Conservation (phyloP, 2,113 vertebrate genomes). For the Nothobranchius kuhntae region DNA sequence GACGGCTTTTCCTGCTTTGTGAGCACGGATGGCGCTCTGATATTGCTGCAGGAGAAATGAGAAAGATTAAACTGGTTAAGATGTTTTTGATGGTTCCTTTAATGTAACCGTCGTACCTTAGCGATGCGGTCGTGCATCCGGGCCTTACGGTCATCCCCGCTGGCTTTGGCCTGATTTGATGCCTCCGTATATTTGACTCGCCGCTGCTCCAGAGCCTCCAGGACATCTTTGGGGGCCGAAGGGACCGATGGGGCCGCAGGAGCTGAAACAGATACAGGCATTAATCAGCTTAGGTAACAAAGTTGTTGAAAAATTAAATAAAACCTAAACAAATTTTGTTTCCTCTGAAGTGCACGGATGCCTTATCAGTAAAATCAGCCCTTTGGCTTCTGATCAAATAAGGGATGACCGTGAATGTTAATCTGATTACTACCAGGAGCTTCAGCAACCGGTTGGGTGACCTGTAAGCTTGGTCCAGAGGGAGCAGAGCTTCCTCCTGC, state of each 20-base stretch:
- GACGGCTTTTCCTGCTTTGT: slow-evolving; percentile 87
- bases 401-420: neutral
- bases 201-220: slow-evolving; percentile 91
- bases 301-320: too few species aligned
- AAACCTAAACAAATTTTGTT: too few species aligned
- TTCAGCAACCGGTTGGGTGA: slow-evolving; percentile 23
- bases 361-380: too few species aligned
- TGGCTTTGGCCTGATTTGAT: slow-evolving; percentile 85
- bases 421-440: slow-evolving; percentile 51
- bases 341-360: too few species aligned
- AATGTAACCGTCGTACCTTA: slow-evolving; percentile 79
- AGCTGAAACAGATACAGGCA: neutral
- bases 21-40: slow-evolving; percentile 88
- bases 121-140: slow-evolving; percentile 95
- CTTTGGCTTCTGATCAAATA: too few species aligned
- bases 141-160: slow-evolving; percentile 89
- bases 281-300: too few species aligned
- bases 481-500: slow-evolving; percentile 28
- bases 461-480: slow-evolving; percentile 16
- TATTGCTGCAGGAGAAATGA: slow-evolving; percentile 87
- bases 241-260: slow-evolving; percentile 59
- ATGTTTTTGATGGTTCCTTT: neutral
- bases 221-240: slow-evolving; percentile 80
- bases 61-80: neutral
- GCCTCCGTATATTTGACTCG: slow-evolving; percentile 88